Percentiles rank a stretch among this genome's conserved stretches.
These are phyloP conservation scores for Spilogale gracilis DNA, from an alignment of 2,113 vertebrate species.

Conservation along the genomic window DNA sequence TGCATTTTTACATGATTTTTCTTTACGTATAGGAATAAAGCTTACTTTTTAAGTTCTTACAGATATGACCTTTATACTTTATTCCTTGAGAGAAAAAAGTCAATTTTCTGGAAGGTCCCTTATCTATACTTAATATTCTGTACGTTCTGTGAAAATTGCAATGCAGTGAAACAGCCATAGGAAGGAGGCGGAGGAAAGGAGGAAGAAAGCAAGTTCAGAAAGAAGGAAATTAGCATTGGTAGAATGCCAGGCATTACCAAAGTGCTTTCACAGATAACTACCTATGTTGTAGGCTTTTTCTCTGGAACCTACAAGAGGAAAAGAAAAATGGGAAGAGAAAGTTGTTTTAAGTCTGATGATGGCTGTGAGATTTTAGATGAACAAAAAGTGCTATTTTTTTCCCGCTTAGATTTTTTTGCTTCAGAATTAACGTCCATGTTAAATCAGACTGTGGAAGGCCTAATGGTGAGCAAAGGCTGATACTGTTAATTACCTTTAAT, in stretches of 20 bases:
- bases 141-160: not conserved
- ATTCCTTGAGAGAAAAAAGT: not conserved
- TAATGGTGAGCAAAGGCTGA: not conserved
- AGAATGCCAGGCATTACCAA: too few relatives aligned
- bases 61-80: not conserved
- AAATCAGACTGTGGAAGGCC: not conserved
- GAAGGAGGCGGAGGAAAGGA: too few relatives aligned
- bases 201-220: not conserved
- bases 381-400: not conserved
- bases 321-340: not conserved
- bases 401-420: not conserved
- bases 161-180: not conserved
- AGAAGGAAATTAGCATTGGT: not conserved
- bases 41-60: slow-evolving; percentile 30
- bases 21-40: not conserved
- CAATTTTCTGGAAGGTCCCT: not conserved
- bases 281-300: not conserved
- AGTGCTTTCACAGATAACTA: not conserved
- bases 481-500: not conserved
- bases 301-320: not conserved
- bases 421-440: not conserved
- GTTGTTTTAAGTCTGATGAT: not conserved
- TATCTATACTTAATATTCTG: not conserved
- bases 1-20: not conserved
- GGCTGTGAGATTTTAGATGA: not conserved